These are phyloP conservation scores for Myiozetetes cayanensis DNA, from an alignment of 2,113 vertebrate species.

Conservation along the genomic window DNA sequence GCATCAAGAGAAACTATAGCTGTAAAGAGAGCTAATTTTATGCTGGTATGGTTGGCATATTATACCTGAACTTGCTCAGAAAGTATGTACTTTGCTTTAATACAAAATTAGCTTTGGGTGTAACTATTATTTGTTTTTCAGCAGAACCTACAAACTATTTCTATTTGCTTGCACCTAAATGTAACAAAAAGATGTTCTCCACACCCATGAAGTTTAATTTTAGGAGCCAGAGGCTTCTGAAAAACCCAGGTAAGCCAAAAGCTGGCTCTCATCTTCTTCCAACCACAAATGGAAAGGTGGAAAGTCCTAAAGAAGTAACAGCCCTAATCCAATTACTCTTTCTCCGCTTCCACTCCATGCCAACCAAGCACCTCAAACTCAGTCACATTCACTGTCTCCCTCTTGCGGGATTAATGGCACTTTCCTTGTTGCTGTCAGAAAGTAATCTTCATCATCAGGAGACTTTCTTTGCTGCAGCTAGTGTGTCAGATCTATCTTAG, in stretches of 20 bases:
- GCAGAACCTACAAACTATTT: conserved; percentile 27
- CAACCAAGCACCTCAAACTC: neutral
- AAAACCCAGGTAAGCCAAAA: conserved; percentile 35
- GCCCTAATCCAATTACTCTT: neutral
- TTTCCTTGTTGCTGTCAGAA: neutral
- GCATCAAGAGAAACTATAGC: conserved; percentile 16
- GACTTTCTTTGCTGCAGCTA: neutral
- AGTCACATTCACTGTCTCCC: neutral
- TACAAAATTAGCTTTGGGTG: conserved; percentile 49
- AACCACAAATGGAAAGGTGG: conserved; percentile 37
- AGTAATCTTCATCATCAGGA: neutral
- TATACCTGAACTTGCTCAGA: conserved; percentile 6
- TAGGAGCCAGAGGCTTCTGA: conserved; percentile 16
- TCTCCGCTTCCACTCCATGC: neutral
- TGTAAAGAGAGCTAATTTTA: conserved; percentile 37
- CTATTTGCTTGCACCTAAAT: conserved; percentile 32
- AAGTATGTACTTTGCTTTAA: neutral
- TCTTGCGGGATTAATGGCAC: neutral
- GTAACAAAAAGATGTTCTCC: conserved; percentile 49
- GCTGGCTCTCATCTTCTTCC: conserved; percentile 3
- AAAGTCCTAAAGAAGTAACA: conserved; percentile 22
- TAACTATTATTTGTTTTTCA: conserved; percentile 56
- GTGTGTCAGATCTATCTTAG: neutral
- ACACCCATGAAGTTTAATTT: conserved; percentile 56
- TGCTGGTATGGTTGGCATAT: neutral